Conservation (phyloP, 2,797 vertebrate genomes). For the Pterois miles region DNA sequence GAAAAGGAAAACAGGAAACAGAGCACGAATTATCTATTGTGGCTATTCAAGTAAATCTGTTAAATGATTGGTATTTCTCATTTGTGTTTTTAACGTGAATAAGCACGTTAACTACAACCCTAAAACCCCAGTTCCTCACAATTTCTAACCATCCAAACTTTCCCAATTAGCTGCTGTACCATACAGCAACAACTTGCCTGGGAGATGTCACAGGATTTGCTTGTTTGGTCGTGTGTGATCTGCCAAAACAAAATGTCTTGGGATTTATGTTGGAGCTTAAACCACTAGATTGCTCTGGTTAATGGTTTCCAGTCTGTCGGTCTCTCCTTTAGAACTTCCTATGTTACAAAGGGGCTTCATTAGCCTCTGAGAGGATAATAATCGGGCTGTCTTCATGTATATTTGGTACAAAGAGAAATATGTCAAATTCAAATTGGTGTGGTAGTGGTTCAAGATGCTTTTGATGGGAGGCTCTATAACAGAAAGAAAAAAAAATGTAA, state of each 20-base stretch:
- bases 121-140: not conserved
- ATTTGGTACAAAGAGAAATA: not conserved
- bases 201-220: constrained; percentile 22
- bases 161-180: constrained; percentile 30
- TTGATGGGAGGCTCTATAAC: no score
- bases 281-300: not conserved
- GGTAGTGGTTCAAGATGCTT: no score
- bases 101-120: not conserved
- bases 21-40: not conserved
- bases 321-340: not conserved
- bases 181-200: not conserved
- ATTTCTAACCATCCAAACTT: constrained; percentile 2
- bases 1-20: not conserved
- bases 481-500: no score
- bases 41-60: not conserved
- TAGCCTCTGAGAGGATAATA: constrained; percentile 1
- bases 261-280: not conserved
- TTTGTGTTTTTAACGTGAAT: not conserved
- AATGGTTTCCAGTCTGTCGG: constrained; percentile 1
- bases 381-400: constrained; percentile 16
- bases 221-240: constrained; percentile 18
- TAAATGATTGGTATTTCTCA: not conserved
- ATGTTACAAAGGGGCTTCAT: not conserved
- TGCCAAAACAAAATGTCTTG: constrained; percentile 19
- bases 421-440: not conserved